A percentile compares a stretch with the other conserved stretches of the same genome.
Conservation (phyloP, 2,113 vertebrate species). For the Patagioenas fasciata region DNA sequence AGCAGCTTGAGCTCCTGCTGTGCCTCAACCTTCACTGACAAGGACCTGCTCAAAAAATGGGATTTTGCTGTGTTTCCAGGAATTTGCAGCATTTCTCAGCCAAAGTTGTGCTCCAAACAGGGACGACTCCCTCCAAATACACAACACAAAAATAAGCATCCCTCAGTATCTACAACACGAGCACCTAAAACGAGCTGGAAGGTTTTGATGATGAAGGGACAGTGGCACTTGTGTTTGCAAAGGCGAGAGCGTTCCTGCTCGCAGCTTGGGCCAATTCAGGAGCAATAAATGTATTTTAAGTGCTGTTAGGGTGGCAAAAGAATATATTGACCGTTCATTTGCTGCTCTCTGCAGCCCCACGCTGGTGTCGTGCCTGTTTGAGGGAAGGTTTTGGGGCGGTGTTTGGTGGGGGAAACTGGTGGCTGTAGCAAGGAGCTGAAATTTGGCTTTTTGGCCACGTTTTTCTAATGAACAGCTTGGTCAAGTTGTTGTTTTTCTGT, state of each 20-base stretch:
- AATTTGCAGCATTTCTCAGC: not conserved
- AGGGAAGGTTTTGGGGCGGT: not conserved
- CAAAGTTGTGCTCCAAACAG: rapidly evolving
- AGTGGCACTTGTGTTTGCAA: rapidly evolving
- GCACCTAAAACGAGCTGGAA: not conserved
- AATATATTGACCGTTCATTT: rapidly evolving
- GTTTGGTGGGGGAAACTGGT: not conserved
- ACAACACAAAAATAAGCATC: not conserved
- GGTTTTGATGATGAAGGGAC: not conserved
- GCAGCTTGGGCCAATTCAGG: rapidly evolving
- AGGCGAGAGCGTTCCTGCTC: not conserved
- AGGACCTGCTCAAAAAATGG: not conserved
- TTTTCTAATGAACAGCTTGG: rapidly evolving
- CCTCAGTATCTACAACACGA: rapidly evolving
- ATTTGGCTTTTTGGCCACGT: rapidly evolving
- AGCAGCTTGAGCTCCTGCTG: rapidly evolving
- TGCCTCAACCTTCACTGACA: not conserved
- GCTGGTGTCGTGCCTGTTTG: rapidly evolving
- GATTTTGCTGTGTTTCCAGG: not conserved
- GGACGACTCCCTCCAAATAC: not conserved
- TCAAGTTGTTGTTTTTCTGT: rapidly evolving
- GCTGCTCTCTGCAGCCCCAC: not conserved
- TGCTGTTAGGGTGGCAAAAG: not conserved
- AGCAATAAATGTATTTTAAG: not conserved
- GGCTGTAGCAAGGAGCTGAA: not conserved